Evolutionary conservation across 2,113 vertebrate species (phyloP).

Genomic region (Pterophyllum scalare): DNA sequence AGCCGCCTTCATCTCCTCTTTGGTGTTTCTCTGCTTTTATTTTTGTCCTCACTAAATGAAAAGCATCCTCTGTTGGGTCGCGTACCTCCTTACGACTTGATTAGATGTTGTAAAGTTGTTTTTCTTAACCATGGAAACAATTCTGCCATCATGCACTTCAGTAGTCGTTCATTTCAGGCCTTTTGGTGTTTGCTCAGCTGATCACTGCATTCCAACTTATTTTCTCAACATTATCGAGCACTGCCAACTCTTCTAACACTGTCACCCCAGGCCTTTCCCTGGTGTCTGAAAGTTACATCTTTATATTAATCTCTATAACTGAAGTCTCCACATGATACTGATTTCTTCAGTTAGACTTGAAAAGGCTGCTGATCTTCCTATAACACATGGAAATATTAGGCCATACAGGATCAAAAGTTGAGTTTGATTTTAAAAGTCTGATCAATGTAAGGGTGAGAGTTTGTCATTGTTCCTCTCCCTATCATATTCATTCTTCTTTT

Average conservation of each 20-base stretch:
- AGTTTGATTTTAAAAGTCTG: background rate
- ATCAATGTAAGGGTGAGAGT: background rate
- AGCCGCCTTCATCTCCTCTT: background rate
- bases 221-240: no score
- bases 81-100: no score
- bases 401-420: background rate
- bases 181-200: background rate
- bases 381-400: background rate
- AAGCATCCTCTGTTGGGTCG: background rate
- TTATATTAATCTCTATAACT: background rate
- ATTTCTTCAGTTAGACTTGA: background rate
- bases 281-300: no score
- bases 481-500: background rate
- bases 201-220: no score
- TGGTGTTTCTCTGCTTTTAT: background rate
- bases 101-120: no score
- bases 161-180: no score
- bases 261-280: background rate
- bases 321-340: background rate
- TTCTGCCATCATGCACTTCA: no score
- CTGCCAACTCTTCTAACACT: no score
- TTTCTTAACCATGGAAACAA: no score
- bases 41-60: background rate
- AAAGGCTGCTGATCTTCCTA: background rate
- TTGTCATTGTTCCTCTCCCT: background rate